Conservation (phyloP, 2,888 invertebrate species). For the Thecocarcelia acutangulata region DNA sequence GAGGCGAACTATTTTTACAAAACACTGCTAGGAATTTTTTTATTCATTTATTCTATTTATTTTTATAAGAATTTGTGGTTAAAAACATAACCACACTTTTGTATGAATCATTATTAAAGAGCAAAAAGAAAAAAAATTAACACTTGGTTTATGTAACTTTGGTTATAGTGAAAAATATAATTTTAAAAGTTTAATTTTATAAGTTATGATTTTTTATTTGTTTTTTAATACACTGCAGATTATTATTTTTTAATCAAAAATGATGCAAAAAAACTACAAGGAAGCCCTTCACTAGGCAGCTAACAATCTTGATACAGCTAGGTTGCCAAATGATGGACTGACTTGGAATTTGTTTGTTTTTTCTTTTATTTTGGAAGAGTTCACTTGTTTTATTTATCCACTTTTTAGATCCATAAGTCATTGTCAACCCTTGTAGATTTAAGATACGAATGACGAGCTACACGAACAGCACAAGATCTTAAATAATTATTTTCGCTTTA, state of each 20-base stretch:
- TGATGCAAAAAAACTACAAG: constrained; percentile 77
- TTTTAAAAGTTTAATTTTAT: too few species aligned
- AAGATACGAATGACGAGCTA: constrained; percentile 54
- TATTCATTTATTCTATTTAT: too few species aligned
- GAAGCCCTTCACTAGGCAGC: constrained; percentile 82
- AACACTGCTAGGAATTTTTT: too few species aligned
- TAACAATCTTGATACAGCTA: constrained; percentile 79
- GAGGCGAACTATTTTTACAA: too few species aligned
- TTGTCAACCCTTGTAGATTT: constrained; percentile 38
- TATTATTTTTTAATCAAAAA: neutral
- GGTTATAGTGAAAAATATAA: too few species aligned
- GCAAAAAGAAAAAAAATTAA: neutral
- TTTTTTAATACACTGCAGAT: neutral
- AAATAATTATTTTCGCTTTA: constrained; percentile 50
- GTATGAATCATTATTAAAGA: constrained; percentile 18
- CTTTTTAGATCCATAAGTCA: constrained; percentile 2
- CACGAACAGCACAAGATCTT: constrained; percentile 59
- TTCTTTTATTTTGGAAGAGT: neutral
- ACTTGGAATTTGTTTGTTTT: constrained; percentile 74
- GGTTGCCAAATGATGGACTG: constrained; percentile 81
- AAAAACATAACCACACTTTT: neutral
- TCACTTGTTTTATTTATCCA: constrained; percentile 38
- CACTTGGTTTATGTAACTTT: too few species aligned
- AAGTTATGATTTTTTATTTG: neutral
- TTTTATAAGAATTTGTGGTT: constrained; percentile 15